These are phyloP conservation scores for Epinotia brunnichana DNA, from an alignment of 2,888 invertebrate genomes.

Conservation along the genomic window DNA sequence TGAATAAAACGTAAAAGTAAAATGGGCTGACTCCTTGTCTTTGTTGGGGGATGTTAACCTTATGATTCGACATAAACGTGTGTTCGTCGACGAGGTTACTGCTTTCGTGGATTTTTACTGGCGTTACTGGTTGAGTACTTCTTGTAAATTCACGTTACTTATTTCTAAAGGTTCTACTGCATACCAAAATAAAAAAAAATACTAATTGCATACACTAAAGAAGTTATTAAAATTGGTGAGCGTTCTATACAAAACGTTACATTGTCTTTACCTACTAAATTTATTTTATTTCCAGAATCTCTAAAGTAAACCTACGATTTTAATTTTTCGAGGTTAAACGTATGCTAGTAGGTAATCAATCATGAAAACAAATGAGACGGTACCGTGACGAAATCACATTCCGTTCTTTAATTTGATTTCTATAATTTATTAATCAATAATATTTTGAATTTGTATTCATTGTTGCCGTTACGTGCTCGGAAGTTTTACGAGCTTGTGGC, in stretches of 20 bases:
- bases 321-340: neutral
- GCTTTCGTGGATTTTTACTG: conserved; percentile 31
- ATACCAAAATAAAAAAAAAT: too few species aligned
- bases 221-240: neutral
- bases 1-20: conserved; percentile 66
- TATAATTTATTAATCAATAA: conserved; percentile 44
- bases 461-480: conserved; percentile 41
- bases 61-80: conserved; percentile 45
- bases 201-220: neutral
- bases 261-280: too few species aligned
- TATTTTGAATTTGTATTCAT: conserved; percentile 43
- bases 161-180: too few species aligned
- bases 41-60: conserved; percentile 44
- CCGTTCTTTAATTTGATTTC: conserved; percentile 33
- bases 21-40: conserved; percentile 48
- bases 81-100: conserved; percentile 35
- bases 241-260: too few species aligned
- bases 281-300: too few species aligned
- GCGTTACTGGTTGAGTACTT: conserved; percentile 3
- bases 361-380: neutral
- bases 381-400: conserved; percentile 24
- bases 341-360: conserved; percentile 3
- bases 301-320: too few species aligned
- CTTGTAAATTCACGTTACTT: neutral
- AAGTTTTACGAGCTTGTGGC: conserved; percentile 39